These are phyloP conservation scores for Pavo muticus DNA, from an alignment of 2,113 vertebrate genomes.

Conservation along the genomic window DNA sequence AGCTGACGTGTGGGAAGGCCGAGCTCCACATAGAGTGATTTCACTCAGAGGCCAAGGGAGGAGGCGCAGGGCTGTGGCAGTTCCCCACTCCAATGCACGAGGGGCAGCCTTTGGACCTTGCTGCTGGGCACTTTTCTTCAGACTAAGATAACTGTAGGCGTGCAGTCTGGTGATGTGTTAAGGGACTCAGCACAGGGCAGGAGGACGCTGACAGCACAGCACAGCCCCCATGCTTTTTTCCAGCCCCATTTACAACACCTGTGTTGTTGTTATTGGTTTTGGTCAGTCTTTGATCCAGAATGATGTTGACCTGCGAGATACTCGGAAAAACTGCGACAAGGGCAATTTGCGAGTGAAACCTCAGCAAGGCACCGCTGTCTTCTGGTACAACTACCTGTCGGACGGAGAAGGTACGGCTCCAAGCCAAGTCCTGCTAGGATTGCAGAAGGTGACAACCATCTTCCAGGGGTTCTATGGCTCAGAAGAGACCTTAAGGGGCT, in stretches of 20 bases:
- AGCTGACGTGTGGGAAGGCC: neutral
- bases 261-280: neutral
- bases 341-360: slow-evolving; percentile 93
- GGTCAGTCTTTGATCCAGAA: slow-evolving; percentile 92
- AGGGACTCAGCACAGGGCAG: neutral
- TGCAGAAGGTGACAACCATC: neutral
- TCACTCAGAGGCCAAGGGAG: neutral
- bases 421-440: neutral
- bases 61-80: neutral
- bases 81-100: neutral
- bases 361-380: slow-evolving; percentile 88
- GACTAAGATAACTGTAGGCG: neutral
- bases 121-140: neutral
- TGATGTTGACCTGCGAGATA: slow-evolving; percentile 91
- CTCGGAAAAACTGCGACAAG: slow-evolving; percentile 88
- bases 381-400: slow-evolving; percentile 99
- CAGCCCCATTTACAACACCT: neutral
- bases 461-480: neutral
- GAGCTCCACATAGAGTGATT: neutral
- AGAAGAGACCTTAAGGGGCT: neutral
- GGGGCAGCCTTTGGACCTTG: neutral
- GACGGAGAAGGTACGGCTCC: slow-evolving; percentile 88
- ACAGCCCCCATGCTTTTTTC: neutral
- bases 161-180: neutral
- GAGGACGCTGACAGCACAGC: neutral